Conservation (phyloP, 2,113 vertebrate species). For the Pavo muticus region DNA sequence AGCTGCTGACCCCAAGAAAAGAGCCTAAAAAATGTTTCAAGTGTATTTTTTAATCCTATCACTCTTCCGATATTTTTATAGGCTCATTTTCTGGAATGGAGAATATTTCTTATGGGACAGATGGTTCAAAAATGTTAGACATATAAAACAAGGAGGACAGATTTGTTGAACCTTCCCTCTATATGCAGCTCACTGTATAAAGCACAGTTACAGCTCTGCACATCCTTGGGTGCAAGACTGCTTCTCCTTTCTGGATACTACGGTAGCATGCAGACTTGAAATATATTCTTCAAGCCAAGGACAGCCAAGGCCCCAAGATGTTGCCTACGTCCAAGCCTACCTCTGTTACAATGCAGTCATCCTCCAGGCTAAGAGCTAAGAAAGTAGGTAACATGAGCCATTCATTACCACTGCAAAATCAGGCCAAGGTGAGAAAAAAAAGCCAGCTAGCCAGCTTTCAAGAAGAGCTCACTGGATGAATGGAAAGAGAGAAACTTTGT, state of each 20-base stretch:
- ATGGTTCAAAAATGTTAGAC: slow-evolving; percentile 49
- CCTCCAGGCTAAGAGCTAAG: not conserved
- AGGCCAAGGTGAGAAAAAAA: not conserved
- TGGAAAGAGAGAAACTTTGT: not conserved
- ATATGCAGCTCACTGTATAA: not conserved
- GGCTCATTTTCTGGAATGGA: slow-evolving; percentile 7
- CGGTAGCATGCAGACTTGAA: not conserved
- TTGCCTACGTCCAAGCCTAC: not conserved
- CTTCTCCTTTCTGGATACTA: not conserved
- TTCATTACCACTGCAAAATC: not conserved
- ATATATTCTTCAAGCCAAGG: not conserved
- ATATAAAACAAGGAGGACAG: slow-evolving; percentile 7
- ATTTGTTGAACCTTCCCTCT: slow-evolving; percentile 43
- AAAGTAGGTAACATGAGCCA: not conserved
- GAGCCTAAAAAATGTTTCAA: not conserved
- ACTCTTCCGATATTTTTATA: not conserved
- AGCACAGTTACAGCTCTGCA: slow-evolving; percentile 18
- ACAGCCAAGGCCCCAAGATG: not conserved
- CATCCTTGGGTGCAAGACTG: not conserved
- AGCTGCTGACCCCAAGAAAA: not conserved
- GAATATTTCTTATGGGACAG: slow-evolving; percentile 33
- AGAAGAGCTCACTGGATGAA: not conserved
- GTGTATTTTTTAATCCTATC: not conserved
- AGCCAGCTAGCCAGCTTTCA: slow-evolving; percentile 26
- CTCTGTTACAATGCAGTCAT: not conserved